A percentile compares a stretch with the other conserved stretches of the same genome.
These are phyloP conservation scores for Camptogramma bilineatum DNA, from an alignment of 2,888 invertebrate genomes.

Conservation along the genomic window DNA sequence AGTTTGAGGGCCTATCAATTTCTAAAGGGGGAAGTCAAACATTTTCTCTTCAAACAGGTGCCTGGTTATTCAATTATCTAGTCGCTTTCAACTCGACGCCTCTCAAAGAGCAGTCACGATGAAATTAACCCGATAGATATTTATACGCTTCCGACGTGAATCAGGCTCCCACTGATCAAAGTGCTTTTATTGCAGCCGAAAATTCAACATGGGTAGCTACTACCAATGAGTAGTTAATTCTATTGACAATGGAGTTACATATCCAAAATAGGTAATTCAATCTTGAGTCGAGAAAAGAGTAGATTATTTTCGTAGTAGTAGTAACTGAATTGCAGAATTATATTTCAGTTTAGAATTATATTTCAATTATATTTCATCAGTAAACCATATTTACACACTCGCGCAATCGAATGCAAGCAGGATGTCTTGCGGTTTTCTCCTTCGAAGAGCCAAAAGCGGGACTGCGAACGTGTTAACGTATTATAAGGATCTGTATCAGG, in stretches of 20 bases:
- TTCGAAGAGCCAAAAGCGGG: too few species aligned
- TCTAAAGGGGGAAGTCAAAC: constrained; percentile 2
- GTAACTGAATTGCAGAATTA: too few species aligned
- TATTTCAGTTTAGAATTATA: too few species aligned
- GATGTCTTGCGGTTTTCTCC: too few species aligned
- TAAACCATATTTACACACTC: too few species aligned
- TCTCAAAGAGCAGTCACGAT: constrained; percentile 25
- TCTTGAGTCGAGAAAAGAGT: neutral
- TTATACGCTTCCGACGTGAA: constrained; percentile 10
- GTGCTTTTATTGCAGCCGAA: neutral
- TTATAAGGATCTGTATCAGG: too few species aligned
- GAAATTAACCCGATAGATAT: constrained; percentile 27
- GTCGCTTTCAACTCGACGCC: constrained; percentile 22
- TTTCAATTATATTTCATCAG: too few species aligned
- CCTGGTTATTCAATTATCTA: constrained; percentile 24
- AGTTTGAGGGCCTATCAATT: neutral
- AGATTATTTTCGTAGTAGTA: too few species aligned
- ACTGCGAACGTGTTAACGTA: too few species aligned
- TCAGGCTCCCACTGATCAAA: constrained; percentile 19
- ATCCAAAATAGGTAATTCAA: neutral
- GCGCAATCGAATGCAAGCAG: too few species aligned
- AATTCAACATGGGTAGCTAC: neutral
- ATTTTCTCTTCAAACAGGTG: constrained; percentile 5
- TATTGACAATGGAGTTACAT: neutral
- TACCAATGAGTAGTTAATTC: neutral